phyloP scores from a whole-genome alignment of 2,113 vertebrate genomes.

The Pithys albifrons region DNA sequence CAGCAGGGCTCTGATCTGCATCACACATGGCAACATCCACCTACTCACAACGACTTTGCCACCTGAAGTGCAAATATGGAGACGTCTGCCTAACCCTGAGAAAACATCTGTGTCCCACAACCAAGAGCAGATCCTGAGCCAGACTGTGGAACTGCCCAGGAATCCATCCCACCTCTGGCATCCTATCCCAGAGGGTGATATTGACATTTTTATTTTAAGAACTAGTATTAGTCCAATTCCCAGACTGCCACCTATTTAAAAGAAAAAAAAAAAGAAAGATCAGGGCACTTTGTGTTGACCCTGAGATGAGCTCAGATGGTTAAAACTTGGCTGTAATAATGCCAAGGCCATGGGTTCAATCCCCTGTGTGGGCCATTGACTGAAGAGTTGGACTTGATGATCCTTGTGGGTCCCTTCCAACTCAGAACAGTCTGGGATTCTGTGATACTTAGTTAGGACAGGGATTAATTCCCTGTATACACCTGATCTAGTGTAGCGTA shows the following conservation, averaged over 20 bases:
- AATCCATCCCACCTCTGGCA: background rate
- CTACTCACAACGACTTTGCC: background rate
- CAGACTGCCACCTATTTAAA: background rate
- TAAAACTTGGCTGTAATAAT: too few relatives aligned
- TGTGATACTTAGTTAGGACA: background rate
- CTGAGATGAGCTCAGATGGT: too few relatives aligned
- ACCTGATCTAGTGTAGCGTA: rapidly evolving
- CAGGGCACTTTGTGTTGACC: background rate
- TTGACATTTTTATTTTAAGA: background rate
- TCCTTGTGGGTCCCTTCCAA: too few relatives aligned
- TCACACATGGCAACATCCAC: background rate
- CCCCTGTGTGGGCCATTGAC: too few relatives aligned
- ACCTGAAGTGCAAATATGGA: background rate
- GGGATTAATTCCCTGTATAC: background rate
- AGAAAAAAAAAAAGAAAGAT: too few relatives aligned
- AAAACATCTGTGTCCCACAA: background rate
- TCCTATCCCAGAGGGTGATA: background rate
- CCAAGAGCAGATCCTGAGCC: background rate
- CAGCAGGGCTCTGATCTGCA: background rate
- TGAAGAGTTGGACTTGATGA: too few relatives aligned
- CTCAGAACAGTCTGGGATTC: too few relatives aligned
- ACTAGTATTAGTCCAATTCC: background rate
- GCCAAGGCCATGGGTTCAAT: too few relatives aligned
- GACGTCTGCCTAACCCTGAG: background rate
- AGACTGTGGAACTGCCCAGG: background rate